These are phyloP conservation scores for Alloscopus bannaensis DNA, from an alignment of 2,888 invertebrate genomes.

Conservation along the genomic window DNA sequence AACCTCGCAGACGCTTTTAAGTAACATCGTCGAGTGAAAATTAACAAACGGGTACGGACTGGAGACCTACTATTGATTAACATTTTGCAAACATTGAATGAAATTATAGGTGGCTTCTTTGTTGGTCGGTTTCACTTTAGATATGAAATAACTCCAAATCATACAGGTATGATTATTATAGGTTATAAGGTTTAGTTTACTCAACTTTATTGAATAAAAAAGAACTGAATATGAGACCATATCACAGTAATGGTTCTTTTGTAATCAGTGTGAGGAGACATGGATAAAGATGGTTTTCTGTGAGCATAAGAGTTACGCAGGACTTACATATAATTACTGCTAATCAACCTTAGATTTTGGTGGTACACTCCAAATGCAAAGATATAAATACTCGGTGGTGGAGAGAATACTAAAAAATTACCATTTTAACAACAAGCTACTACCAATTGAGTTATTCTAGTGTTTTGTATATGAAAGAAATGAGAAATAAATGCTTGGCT, in stretches of 20 bases:
- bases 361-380: background rate
- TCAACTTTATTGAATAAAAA: background rate
- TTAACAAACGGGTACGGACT: background rate
- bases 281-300: too few species aligned
- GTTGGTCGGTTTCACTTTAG: background rate
- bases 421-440: background rate
- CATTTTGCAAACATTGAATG: background rate
- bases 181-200: background rate
- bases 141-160: background rate
- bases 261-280: too few species aligned
- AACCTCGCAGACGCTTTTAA: background rate
- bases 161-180: background rate
- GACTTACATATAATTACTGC: background rate
- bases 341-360: background rate
- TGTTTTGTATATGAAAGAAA: too few species aligned
- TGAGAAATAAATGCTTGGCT: too few species aligned
- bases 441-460: too few species aligned
- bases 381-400: background rate
- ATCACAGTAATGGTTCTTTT: conserved; percentile 46
- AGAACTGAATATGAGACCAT: conserved; percentile 34
- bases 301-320: background rate
- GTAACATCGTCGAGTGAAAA: background rate
- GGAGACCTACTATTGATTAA: background rate
- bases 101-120: background rate
- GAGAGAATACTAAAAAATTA: background rate